phyloP scores from a whole-genome alignment of 2,113 vertebrate species.

The Anarhynchus alexandrinus region DNA sequence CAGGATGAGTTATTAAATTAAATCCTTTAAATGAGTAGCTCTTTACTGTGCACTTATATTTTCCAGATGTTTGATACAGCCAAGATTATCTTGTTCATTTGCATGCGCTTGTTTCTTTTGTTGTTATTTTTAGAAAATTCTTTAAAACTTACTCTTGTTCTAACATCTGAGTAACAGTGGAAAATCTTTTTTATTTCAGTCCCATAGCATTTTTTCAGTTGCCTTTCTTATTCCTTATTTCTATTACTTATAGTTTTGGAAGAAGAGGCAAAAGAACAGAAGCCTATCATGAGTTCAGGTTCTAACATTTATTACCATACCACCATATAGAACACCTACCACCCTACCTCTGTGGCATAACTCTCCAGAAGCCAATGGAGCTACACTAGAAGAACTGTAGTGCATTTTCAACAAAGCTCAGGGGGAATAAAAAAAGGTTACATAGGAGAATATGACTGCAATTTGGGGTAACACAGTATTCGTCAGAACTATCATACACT shows the following conservation, averaged over 20 bases:
- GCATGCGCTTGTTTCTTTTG: neutral
- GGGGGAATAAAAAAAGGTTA: neutral
- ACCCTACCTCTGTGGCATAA: neutral
- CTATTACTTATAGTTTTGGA: neutral
- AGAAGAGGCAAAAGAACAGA: neutral
- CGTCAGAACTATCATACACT: neutral
- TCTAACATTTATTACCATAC: neutral
- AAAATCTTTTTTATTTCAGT: neutral
- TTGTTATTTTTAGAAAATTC: conserved; percentile 15
- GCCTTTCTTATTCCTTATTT: neutral
- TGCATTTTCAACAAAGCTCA: neutral
- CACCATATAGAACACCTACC: neutral
- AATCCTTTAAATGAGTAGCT: neutral
- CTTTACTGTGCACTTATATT: neutral
- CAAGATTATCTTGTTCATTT: neutral
- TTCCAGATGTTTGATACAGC: conserved; percentile 29
- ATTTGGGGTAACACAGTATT: neutral
- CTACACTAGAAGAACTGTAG: neutral
- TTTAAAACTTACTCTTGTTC: neutral
- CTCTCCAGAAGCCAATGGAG: neutral
- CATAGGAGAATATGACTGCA: neutral
- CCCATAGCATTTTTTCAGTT: neutral
- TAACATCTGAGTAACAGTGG: neutral
- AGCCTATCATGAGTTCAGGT: neutral
- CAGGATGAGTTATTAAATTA: neutral